These are phyloP conservation scores for Machimus atricapillus DNA, from an alignment of 2,888 invertebrate genomes.

Conservation along the genomic window DNA sequence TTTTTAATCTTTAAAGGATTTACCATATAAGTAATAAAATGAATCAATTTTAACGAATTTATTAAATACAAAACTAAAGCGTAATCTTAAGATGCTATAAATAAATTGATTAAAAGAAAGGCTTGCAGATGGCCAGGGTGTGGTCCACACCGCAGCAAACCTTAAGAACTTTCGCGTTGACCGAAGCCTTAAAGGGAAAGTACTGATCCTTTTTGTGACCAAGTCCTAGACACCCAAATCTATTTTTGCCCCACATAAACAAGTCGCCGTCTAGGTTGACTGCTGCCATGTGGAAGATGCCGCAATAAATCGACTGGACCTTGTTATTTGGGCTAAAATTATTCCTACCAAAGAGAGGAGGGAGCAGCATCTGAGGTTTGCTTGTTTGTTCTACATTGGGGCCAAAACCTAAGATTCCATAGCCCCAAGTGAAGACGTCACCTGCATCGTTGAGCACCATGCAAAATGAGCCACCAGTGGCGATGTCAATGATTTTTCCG, in stretches of 20 bases:
- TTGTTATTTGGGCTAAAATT: conserved; percentile 76
- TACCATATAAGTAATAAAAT: neutral
- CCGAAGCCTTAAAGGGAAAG: conserved; percentile 83
- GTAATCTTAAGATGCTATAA: neutral
- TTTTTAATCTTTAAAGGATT: too few species aligned
- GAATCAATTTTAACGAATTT: neutral
- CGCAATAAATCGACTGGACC: conserved; percentile 74
- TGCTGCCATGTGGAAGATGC: conserved; percentile 81
- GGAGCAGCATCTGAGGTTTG: conserved; percentile 77
- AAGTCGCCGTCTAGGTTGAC: conserved; percentile 83
- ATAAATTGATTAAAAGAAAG: conserved; percentile 66
- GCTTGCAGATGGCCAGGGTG: conserved; percentile 77
- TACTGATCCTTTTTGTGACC: conserved; percentile 81
- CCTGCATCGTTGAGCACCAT: conserved; percentile 82
- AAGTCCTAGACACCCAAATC: conserved; percentile 82
- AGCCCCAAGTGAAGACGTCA: conserved; percentile 92
- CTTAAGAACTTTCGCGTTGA: conserved; percentile 78
- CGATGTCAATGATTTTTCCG: conserved; percentile 81
- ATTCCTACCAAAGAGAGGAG: conserved; percentile 84
- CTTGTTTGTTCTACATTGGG: conserved; percentile 74
- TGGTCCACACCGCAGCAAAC: conserved; percentile 88
- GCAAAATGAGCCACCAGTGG: conserved; percentile 87
- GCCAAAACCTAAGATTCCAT: conserved; percentile 88
- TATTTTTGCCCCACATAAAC: conserved; percentile 92
- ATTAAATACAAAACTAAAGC: neutral